phyloP scores from a whole-genome alignment of 2,888 invertebrate genomes.

The Nephrotoma flavescens region DNA sequence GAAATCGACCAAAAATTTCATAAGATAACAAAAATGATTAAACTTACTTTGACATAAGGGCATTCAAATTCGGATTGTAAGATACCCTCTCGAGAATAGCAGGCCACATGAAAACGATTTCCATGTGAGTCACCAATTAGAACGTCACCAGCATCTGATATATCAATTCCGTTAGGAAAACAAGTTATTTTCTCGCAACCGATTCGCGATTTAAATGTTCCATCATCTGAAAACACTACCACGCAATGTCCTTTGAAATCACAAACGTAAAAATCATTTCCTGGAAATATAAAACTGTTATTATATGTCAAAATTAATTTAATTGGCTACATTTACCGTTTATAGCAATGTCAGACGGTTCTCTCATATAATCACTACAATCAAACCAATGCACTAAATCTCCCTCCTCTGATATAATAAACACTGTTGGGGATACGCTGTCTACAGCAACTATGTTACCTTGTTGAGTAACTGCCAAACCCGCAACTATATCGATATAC shows the following conservation, averaged over 20 bases:
- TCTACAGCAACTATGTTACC: conserved; percentile 94
- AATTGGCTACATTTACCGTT: conserved; percentile 45
- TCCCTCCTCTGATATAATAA: conserved; percentile 82
- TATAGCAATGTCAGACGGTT: conserved; percentile 93
- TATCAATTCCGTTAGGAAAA: conserved; percentile 96
- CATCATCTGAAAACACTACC: conserved; percentile 88
- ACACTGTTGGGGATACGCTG: conserved; percentile 92
- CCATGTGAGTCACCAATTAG: conserved; percentile 95
- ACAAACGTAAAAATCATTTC: conserved; percentile 88
- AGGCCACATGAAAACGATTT: conserved; percentile 93
- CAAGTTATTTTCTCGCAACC: conserved; percentile 92
- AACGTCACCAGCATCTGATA: conserved; percentile 92
- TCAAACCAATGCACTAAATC: conserved; percentile 93
- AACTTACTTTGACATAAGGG: conserved; percentile 83
- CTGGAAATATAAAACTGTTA: conserved; percentile 32
- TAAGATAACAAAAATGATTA: too few relatives aligned
- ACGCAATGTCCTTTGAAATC: conserved; percentile 98
- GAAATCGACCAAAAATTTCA: too few relatives aligned
- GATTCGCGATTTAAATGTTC: conserved; percentile 80
- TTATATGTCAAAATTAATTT: not conserved
- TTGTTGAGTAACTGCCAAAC: conserved; percentile 80
- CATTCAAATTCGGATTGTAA: conserved; percentile 89
- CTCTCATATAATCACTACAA: conserved; percentile 94
- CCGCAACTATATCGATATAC: conserved; percentile 85
- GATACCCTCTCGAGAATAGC: conserved; percentile 78